Conservation (phyloP, 2,113 vertebrate species). For the Eptesicus fuscus region DNA sequence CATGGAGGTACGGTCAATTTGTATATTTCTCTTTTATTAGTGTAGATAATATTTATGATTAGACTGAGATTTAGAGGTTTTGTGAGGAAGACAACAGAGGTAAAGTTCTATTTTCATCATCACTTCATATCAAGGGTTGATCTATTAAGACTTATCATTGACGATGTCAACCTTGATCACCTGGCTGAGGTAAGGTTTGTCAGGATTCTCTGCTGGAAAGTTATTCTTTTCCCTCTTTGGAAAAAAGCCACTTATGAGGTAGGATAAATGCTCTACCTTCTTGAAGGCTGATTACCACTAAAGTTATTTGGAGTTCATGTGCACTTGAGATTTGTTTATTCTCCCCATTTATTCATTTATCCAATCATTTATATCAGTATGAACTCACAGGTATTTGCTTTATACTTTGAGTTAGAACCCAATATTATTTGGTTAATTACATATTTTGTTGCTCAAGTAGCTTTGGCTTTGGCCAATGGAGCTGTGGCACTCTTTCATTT, state of each 20-base stretch:
- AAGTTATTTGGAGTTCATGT: background rate
- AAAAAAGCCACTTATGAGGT: background rate
- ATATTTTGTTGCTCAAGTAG: background rate
- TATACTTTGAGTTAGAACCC: background rate
- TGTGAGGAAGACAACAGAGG: background rate
- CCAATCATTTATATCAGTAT: background rate
- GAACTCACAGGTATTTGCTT: background rate
- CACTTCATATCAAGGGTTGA: background rate
- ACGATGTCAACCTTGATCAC: background rate
- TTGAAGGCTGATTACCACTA: background rate
- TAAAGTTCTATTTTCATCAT: background rate
- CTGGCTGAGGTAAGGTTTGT: background rate
- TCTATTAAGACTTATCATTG: background rate
- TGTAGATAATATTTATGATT: background rate
- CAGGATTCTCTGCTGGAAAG: background rate
- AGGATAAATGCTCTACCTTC: background rate
- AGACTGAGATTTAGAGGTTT: background rate
- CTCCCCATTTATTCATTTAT: background rate
- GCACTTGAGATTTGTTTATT: background rate
- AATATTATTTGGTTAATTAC: background rate
- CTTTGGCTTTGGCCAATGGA: background rate
- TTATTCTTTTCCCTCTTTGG: background rate
- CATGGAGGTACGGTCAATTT: too few species aligned
- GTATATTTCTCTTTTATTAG: too few species aligned
- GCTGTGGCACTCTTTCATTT: background rate